These are phyloP conservation scores for Nomada hirtipes DNA, from an alignment of 2,888 invertebrate species.

Conservation along the genomic window DNA sequence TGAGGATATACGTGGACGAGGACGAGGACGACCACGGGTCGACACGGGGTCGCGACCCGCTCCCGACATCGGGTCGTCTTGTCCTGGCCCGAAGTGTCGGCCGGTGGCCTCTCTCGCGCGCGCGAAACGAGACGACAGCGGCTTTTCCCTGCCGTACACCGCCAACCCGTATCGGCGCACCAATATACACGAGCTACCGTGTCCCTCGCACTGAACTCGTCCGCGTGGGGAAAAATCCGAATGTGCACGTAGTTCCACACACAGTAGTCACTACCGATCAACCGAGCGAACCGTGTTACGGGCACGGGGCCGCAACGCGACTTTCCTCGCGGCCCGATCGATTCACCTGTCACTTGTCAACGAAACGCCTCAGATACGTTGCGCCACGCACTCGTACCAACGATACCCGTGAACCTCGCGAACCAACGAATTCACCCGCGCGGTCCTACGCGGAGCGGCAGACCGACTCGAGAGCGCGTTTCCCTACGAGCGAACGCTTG, in stretches of 20 bases:
- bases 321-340: constrained; percentile 74
- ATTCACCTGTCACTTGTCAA: constrained; percentile 82
- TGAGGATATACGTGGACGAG: constrained; percentile 45
- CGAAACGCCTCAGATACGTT: constrained; percentile 65
- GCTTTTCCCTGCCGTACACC: constrained; percentile 60
- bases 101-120: constrained; percentile 65
- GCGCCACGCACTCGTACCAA: constrained; percentile 68
- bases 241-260: constrained; percentile 52
- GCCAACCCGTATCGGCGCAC: constrained; percentile 61
- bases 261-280: constrained; percentile 60
- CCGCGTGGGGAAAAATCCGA: constrained; percentile 62
- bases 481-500: constrained; percentile 76
- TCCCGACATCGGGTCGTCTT: constrained; percentile 75
- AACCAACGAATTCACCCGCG: constrained; percentile 64
- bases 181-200: constrained; percentile 50
- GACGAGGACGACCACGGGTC: constrained; percentile 71
- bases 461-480: constrained; percentile 68
- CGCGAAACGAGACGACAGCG: constrained; percentile 67
- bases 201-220: constrained; percentile 52
- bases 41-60: constrained; percentile 73
- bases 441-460: constrained; percentile 63
- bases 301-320: constrained; percentile 64
- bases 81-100: constrained; percentile 69
- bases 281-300: constrained; percentile 58
- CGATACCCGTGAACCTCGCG: constrained; percentile 60